Base-by-base conservation (phyloP, 1,140 invertebrate species). In the Oreohelix idahoensis region DNA sequence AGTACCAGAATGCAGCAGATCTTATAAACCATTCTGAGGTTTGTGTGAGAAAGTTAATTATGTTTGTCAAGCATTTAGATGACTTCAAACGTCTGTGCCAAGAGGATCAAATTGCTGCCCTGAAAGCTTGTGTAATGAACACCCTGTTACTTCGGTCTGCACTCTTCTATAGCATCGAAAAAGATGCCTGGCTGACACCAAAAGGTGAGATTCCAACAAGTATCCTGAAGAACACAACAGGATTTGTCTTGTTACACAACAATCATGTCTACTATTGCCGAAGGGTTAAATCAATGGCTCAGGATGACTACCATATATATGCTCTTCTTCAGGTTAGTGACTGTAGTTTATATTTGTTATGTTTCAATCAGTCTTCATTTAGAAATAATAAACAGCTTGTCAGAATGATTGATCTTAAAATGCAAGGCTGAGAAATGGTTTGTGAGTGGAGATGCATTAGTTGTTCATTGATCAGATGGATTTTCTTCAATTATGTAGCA, bases 241-340 rank as follows among this genome's bases (percentile, higher is more conserved):
- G 91, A 0, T 91, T 89, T 73, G 83, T 86, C 36, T 83, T 89
- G 20, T 82, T 93, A 5, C 90, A 93, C 70, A 89, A 91, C 81
- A 83, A 87, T 77, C 91, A 93, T 83, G 89, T 89, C 23, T 86
- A 86, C 35, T 92, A 91, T 77, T 92, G 91, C 84, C 83, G 86
- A 23, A 85, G 83, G 11, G 77, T 92, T 23, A 93, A 93, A 79
- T 81, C 84, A 20, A 82, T 92, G 32, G 87, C 91, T 39, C 82
- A 87, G 17, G 87, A 91, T 69, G 88, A 93, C 81, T 84, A 81
- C 20, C 86, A 78, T 89, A 95, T 99, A 49, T 97, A 98, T 91
- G 94, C 97, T 13, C 96, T 98, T 82, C 93, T 85, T 29, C 84
- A 84, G 84, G 83, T 84, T 17, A 32, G 83, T 77, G 53, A 45